Evolutionary conservation across 1,140 invertebrate species (phyloP).

Genomic region (Mylabris phalerata): DNA sequence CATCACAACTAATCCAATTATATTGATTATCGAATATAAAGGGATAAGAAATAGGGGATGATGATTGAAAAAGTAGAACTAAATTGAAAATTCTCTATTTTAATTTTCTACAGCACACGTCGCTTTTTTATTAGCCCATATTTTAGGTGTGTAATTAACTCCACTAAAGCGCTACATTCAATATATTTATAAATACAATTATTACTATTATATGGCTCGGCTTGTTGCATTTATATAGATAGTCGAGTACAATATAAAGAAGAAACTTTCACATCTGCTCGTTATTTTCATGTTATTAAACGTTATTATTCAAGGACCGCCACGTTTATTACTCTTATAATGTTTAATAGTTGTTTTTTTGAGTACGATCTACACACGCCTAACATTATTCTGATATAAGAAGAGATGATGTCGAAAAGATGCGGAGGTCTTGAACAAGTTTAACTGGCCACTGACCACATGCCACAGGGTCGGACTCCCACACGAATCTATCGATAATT

Average conservation of each 20-base stretch:
- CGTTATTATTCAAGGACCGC: slow-evolving; percentile 21
- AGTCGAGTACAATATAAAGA: slow-evolving; percentile 3
- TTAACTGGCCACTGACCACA: slow-evolving; percentile 6
- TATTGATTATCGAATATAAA: too few species aligned
- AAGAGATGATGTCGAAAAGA: slow-evolving; percentile 5
- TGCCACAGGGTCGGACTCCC: slow-evolving; percentile 5
- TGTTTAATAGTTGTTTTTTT: slow-evolving; percentile 16
- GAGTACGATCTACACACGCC: slow-evolving; percentile 7
- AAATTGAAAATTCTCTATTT: too few species aligned
- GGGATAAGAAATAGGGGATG: too few species aligned
- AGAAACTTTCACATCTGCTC: slow-evolving; percentile 23
- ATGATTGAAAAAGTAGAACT: not conserved
- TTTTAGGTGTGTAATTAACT: slow-evolving; percentile 10
- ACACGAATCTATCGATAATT: too few species aligned
- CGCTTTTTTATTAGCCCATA: slow-evolving; percentile 1
- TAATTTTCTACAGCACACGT: too few species aligned
- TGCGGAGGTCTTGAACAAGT: slow-evolving; percentile 3
- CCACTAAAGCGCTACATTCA: slow-evolving; percentile 6
- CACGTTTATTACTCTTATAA: slow-evolving; percentile 20
- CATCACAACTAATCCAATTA: too few species aligned
- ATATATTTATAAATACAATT: slow-evolving; percentile 16
- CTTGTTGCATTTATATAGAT: not conserved
- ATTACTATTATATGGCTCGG: slow-evolving; percentile 1
- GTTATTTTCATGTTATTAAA: slow-evolving; percentile 22
- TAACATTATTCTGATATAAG: slow-evolving; percentile 7